Percentiles rank a stretch among this genome's conserved stretches.
These are phyloP conservation scores for Microctonus hyperodae DNA, from an alignment of 2,888 invertebrate genomes.

Conservation along the genomic window DNA sequence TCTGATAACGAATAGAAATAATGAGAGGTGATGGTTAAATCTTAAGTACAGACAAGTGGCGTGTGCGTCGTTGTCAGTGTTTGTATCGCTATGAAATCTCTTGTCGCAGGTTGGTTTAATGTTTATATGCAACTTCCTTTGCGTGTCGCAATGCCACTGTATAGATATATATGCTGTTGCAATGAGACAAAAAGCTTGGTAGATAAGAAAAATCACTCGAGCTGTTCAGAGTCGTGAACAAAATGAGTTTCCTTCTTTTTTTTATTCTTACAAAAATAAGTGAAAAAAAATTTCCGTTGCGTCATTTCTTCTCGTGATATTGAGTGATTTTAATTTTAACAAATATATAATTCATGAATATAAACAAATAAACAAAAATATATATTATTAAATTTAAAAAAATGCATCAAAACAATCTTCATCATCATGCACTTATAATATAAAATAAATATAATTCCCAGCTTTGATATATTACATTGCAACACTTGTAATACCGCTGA, in stretches of 20 bases:
- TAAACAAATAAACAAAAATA: too few relatives aligned
- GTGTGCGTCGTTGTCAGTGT: slow-evolving; percentile 46
- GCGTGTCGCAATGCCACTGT: slow-evolving; percentile 55
- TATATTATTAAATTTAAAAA: too few relatives aligned
- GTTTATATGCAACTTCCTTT: slow-evolving; percentile 48
- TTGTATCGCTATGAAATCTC: slow-evolving; percentile 56
- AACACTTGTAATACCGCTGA: slow-evolving; percentile 19
- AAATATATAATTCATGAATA: too few relatives aligned
- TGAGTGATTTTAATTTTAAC: slow-evolving; percentile 43
- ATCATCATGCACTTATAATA: slow-evolving; percentile 12
- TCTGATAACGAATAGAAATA: background rate
- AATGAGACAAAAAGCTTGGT: slow-evolving; percentile 51
- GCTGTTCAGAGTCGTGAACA: background rate
- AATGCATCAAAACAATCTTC: background rate
- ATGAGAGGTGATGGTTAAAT: slow-evolving; percentile 6
- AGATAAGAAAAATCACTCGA: slow-evolving; percentile 46
- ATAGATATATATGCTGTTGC: background rate
- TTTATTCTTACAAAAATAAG: background rate
- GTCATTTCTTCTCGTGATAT: slow-evolving; percentile 43
- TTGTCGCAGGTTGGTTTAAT: slow-evolving; percentile 53
- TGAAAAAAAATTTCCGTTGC: slow-evolving; percentile 42
- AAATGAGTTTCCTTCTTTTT: background rate
- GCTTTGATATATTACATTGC: slow-evolving; percentile 9
- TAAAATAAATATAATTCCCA: slow-evolving; percentile 4
- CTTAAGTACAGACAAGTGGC: slow-evolving; percentile 37